Evolutionary conservation across 2,797 vertebrate species (phyloP), one percentile per base, ranked within the genome.

Genomic region (Craterocephalus amniculus): DNA sequence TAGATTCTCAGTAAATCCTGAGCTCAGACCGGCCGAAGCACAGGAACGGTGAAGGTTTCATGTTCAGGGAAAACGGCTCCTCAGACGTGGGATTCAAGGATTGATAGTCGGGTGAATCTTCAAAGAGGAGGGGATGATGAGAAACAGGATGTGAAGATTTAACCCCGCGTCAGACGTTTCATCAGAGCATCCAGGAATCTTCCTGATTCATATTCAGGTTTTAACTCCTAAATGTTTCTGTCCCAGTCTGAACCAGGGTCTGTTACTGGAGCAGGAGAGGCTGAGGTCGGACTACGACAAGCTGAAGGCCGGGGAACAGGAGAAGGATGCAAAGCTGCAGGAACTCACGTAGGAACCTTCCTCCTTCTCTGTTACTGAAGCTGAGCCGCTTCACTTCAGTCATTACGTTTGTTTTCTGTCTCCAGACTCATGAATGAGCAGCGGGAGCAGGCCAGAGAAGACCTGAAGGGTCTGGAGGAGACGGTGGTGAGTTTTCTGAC

Each of bases 401-500:
- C 2, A n/a, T 22, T 1, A 20, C 24, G 20, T 31, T 48, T 56
- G 63, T 58, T 56, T 70, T 68, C 4, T 66, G 16, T 43, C 2
- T 32, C 7, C 72, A 98, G 97, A 55, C 54, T 95, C 74, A 94
- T 96, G 74, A 96, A 96, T 63, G 96, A 97, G 70, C 95, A 97
- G 86, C 93, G 93, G 16, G 95, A 97, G 24, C 95, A 96, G 92
- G 95, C 95, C 78, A 94, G 92, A 80, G 95, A 96, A 78, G 96
- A 98, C 80, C 90, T 98, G 55, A 97, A 96, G 82, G 96, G 95
- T 8, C 89, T 98, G 80, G 96, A 98, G 83, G 96, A 98, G 87
- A 97, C 96, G 2, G 95, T 97, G 96, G 97, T 97, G 92, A 80
- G 95, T 90, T 13, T 13, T 20, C 13, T 16, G 14, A 16, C 16